Evolutionary conservation across 1,140 invertebrate genomes (phyloP).

Genomic region (Drosophila bocki): DNA sequence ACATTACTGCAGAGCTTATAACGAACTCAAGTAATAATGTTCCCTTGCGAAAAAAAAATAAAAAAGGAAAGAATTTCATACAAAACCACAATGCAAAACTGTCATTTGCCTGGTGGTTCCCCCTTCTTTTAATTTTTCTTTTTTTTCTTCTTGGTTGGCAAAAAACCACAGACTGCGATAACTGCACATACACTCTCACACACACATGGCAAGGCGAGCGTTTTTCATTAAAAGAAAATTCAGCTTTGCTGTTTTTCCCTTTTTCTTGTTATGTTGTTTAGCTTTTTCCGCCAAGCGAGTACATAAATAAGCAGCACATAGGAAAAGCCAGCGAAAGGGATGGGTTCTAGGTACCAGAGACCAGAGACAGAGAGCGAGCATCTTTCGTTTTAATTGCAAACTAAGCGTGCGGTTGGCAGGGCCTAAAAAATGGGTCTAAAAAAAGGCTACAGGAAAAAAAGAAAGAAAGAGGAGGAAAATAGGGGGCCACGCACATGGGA

Average conservation of each 20-base stretch:
- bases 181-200: constrained; percentile 12
- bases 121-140: neutral
- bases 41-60: neutral
- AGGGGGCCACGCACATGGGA: constrained; percentile 52
- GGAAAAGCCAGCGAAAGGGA: constrained; percentile 38
- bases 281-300: constrained; percentile 52
- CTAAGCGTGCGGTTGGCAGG: constrained; percentile 81
- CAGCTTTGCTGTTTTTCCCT: constrained; percentile 43
- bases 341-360: constrained; percentile 17
- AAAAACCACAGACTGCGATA: constrained; percentile 45
- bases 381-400: constrained; percentile 83
- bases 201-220: constrained; percentile 47
- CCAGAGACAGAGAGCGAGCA: constrained; percentile 54
- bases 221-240: constrained; percentile 79
- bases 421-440: constrained; percentile 44
- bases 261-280: constrained; percentile 36
- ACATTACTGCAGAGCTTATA: constrained; percentile 1
- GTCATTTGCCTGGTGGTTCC: constrained; percentile 48
- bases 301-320: constrained; percentile 74
- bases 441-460: neutral
- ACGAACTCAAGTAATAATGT: constrained; percentile 1
- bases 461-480: neutral
- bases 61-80: constrained; percentile 31
- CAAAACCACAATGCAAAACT: constrained; percentile 56
- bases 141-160: constrained; percentile 9